Conservation (phyloP, 2,888 invertebrate species). For the Macrophya annulata region DNA sequence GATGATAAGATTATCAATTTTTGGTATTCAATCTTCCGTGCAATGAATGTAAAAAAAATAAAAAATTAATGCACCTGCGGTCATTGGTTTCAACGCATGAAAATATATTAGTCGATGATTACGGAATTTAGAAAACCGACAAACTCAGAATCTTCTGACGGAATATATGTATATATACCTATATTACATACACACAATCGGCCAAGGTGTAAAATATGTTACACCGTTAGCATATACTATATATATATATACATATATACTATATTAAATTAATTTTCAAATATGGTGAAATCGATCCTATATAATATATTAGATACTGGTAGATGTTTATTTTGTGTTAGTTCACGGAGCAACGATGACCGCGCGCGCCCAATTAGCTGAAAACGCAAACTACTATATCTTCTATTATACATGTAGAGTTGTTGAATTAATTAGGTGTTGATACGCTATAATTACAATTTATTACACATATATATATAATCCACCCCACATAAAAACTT, state of each 20-base stretch:
- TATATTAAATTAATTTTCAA: slow-evolving; percentile 5
- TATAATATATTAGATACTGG: not conserved
- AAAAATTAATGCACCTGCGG: not conserved
- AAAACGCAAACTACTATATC: not conserved
- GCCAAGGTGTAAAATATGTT: not conserved
- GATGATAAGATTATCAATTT: too few species aligned
- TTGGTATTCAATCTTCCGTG: too few species aligned
- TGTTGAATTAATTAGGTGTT: slow-evolving; percentile 53
- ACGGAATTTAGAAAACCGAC: slow-evolving; percentile 2
- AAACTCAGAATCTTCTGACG: not conserved
- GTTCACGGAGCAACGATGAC: slow-evolving; percentile 37
- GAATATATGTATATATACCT: too few species aligned
- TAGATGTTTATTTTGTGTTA: slow-evolving; percentile 2
- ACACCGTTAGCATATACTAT: not conserved
- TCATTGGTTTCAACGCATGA: not conserved
- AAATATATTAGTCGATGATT: not conserved
- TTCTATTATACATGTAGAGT: not conserved
- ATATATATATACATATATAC: too few species aligned
- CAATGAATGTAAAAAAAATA: too few species aligned
- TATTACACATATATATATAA: slow-evolving; percentile 43
- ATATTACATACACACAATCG: not conserved
- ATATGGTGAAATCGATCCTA: slow-evolving; percentile 34
- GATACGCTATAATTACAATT: slow-evolving; percentile 51
- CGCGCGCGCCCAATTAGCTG: slow-evolving; percentile 43
- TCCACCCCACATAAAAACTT: not conserved